phyloP scores from a whole-genome alignment of 2,797 vertebrate species.

The Sebastiscus albofasciatus region DNA sequence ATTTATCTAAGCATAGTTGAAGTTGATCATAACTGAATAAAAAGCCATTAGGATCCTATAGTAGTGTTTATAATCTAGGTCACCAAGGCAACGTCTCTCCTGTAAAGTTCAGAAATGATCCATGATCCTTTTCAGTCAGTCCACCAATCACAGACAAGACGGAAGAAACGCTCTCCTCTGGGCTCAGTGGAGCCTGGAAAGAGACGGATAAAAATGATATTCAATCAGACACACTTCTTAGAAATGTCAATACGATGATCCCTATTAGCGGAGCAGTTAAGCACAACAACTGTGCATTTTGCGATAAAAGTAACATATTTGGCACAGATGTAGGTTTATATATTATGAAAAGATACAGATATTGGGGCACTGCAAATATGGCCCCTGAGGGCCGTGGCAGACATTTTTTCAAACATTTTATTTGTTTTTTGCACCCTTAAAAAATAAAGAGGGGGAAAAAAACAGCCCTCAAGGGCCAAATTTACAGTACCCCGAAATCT shows the following conservation, averaged over 20 bases:
- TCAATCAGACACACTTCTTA: background rate
- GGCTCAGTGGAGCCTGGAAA: slow-evolving; percentile 79
- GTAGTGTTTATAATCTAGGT: slow-evolving; percentile 15
- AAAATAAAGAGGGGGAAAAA: too few species aligned
- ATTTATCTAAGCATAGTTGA: background rate
- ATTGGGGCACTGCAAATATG: too few species aligned
- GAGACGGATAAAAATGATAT: background rate
- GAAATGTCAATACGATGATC: background rate
- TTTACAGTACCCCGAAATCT: too few species aligned
- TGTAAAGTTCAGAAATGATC: slow-evolving; percentile 83
- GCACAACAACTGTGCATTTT: too few species aligned
- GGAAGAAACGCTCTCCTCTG: slow-evolving; percentile 79
- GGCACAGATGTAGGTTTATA: too few species aligned
- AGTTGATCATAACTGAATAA: background rate
- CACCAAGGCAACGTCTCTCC: slow-evolving; percentile 83
- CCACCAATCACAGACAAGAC: slow-evolving; percentile 80
- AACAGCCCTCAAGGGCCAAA: too few species aligned
- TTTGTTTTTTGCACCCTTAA: too few species aligned
- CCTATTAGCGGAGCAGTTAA: too few species aligned
- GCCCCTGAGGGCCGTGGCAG: too few species aligned
- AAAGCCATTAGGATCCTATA: background rate
- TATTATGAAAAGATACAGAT: too few species aligned
- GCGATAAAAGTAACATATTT: too few species aligned
- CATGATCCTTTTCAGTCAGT: slow-evolving; percentile 82
- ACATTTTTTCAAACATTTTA: too few species aligned